A percentile compares a stretch with the other conserved stretches of the same genome.
Conservation (phyloP, 2,797 vertebrate species). For the Scomberomorus guttatus region DNA sequence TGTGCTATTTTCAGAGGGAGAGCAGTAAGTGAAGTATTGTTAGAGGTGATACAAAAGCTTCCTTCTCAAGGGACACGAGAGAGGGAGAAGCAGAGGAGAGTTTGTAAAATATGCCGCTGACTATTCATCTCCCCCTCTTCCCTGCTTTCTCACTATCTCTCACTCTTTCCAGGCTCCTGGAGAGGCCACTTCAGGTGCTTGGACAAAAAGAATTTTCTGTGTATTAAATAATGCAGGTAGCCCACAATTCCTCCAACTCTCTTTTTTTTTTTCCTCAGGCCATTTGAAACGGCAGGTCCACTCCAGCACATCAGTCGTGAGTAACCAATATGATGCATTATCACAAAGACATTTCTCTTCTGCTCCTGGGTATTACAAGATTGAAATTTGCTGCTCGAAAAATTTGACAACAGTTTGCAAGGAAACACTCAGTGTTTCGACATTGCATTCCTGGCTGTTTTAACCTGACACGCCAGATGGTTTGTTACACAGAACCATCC, state of each 20-base stretch:
- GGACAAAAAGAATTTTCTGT: slow-evolving; percentile 35
- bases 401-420: neutral
- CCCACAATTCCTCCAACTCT: slow-evolving; percentile 20
- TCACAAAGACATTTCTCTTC: slow-evolving; percentile 24
- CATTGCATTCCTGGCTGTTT: no score
- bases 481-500: no score
- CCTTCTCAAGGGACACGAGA: slow-evolving; percentile 43
- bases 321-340: slow-evolving; percentile 43
- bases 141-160: slow-evolving; percentile 6
- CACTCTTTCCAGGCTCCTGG: slow-evolving; percentile 31
- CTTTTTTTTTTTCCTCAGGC: slow-evolving; percentile 33
- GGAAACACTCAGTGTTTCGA: no score
- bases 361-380: neutral
- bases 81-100: slow-evolving; percentile 21
- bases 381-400: slow-evolving; percentile 1
- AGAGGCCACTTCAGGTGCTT: slow-evolving; percentile 39
- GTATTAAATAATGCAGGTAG: slow-evolving; percentile 55
- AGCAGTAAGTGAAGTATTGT: slow-evolving; percentile 65
- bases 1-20: slow-evolving; percentile 64
- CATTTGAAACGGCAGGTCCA: slow-evolving; percentile 37
- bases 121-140: slow-evolving; percentile 37
- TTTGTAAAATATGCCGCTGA: slow-evolving; percentile 56
- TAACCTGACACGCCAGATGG: no score
- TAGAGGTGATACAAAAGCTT: slow-evolving; percentile 69
- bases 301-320: slow-evolving; percentile 43